Evolutionary conservation across 2,888 invertebrate genomes (phyloP), one percentile per base, ranked within the genome.

Genomic region (Eristalis tenax): DNA sequence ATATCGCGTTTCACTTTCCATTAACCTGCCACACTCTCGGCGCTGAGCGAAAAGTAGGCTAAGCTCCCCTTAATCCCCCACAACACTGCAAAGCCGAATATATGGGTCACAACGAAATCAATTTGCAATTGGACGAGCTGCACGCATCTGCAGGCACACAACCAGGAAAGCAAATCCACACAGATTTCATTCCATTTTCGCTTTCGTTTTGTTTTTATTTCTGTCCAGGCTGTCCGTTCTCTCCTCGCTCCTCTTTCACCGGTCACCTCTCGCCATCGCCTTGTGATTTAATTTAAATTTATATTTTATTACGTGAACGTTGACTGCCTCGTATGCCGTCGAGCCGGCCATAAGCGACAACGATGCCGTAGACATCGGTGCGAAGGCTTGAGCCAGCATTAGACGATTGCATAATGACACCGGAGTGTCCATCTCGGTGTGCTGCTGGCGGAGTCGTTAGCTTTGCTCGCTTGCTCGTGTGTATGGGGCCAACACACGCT

Each of bases 251-350:
- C 11, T 35, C 35, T 15, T 15, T 59, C 59, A 26, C 22, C 59
- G 59, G 59, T 13, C 59, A n/a, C 59, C 59, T 26, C 59, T 65
- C 43, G 28, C 13, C 69, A 50, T 56, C 73, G 66, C 56, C 50
- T 70, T 78, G 69, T 40, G 77, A 78, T 82, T 82, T 74, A 73
- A 82, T 86, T 82, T 69, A 59, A 86, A 82, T 82, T 77, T 78
- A 78, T 82, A 65, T 82, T 82, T 82, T 81, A 82, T 78, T 86
- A 86, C 85, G 77, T 86, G 68, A 82, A 74, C 82, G 66, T 56
- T 26, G 66, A 61, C 61, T 71, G 76, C 69, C 61, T 57, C 59
- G 57, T 56, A 74, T 65, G 74, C 23, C 8, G 50, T 18, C 68
- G 50, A 63, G 68, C 66, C 38, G 65, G 66, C 73, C 23, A 63